Conservation (phyloP, 1,140 invertebrate genomes). For the Gonioctena quinquepunctata region DNA sequence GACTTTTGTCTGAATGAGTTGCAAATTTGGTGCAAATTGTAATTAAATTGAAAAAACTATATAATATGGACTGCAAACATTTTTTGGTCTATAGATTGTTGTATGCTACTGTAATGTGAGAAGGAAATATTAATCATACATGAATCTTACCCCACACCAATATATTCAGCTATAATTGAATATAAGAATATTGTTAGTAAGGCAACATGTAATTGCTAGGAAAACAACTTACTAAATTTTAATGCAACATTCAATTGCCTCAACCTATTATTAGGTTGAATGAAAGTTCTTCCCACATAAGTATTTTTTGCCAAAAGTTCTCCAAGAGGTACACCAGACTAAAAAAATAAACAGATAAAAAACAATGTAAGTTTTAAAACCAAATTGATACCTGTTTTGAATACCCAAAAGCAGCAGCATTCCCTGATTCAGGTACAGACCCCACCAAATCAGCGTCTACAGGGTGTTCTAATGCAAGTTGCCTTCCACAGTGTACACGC, state of each 20-base stretch:
- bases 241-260: conserved; percentile 91
- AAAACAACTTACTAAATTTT: conserved; percentile 72
- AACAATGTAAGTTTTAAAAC: not conserved
- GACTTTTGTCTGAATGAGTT: too few relatives aligned
- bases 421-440: conserved; percentile 95
- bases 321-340: conserved; percentile 88
- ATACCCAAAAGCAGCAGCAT: conserved; percentile 92
- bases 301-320: conserved; percentile 95
- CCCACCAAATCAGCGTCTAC: conserved; percentile 93
- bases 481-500: conserved; percentile 87
- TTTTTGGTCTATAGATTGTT: too few relatives aligned
- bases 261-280: conserved; percentile 90
- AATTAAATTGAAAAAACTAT: too few relatives aligned
- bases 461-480: conserved; percentile 85
- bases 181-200: too few relatives aligned
- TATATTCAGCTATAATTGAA: too few relatives aligned
- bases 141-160: too few relatives aligned
- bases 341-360: conserved; percentile 42
- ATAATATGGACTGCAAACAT: too few relatives aligned
- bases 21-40: too few relatives aligned
- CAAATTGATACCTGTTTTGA: conserved; percentile 70
- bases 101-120: too few relatives aligned
- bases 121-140: too few relatives aligned
- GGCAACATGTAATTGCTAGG: too few relatives aligned
- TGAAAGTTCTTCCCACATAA: conserved; percentile 96